Evolutionary conservation across 2,888 invertebrate genomes (phyloP).

Genomic region (Lordiphosa andalusiaca): DNA sequence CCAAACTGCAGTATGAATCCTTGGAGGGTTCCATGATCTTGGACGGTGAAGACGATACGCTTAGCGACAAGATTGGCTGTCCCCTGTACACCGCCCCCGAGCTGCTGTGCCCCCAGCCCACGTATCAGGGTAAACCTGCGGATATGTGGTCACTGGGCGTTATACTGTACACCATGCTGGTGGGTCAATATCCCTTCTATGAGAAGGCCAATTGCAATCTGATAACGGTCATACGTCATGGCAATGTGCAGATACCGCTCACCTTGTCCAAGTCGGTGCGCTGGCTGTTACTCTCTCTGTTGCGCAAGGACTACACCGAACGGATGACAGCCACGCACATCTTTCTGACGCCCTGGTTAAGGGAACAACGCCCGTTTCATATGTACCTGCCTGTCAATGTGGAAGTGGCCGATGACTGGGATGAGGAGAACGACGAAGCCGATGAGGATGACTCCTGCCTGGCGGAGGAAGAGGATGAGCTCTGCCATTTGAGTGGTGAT

Average conservation of each 20-base stretch:
- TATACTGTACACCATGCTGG: conserved; percentile 79
- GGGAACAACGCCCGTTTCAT: conserved; percentile 72
- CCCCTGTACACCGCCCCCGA: conserved; percentile 80
- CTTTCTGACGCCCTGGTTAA: conserved; percentile 75
- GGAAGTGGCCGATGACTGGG: conserved; percentile 69
- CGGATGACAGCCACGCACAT: conserved; percentile 74
- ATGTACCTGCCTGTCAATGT: conserved; percentile 75
- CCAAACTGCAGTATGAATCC: conserved; percentile 79
- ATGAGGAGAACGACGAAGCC: conserved; percentile 43
- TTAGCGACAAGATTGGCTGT: conserved; percentile 79
- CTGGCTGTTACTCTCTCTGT: conserved; percentile 67
- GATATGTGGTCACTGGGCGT: conserved; percentile 80
- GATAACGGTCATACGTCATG: conserved; percentile 77
- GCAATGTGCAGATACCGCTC: conserved; percentile 76
- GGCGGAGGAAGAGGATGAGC: conserved; percentile 30
- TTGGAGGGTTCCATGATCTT: conserved; percentile 79
- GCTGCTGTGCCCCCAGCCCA: conserved; percentile 76
- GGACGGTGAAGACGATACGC: conserved; percentile 74
- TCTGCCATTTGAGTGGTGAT: conserved; percentile 36
- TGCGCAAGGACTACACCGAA: conserved; percentile 75
- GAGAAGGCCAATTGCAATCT: conserved; percentile 78
- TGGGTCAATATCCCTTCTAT: conserved; percentile 80
- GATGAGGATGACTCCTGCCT: conserved; percentile 29
- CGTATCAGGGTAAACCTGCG: conserved; percentile 78
- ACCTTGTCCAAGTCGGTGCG: conserved; percentile 73